phyloP scores from a whole-genome alignment of 2,797 vertebrate species.

The Lophotriccus pileatus region DNA sequence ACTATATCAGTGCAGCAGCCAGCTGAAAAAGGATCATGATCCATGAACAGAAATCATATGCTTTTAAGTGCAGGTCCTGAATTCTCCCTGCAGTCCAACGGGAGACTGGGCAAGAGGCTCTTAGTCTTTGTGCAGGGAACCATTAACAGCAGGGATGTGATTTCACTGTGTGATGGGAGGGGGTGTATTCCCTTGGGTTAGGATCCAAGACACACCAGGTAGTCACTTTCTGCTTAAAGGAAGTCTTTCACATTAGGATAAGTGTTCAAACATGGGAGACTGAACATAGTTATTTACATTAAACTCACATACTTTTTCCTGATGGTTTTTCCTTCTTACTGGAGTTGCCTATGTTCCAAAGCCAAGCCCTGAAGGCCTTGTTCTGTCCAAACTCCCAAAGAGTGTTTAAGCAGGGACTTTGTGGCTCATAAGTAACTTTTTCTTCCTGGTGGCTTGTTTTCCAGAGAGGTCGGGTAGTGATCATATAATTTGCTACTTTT shows the following conservation, averaged over 20 bases:
- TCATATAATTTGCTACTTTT: neutral
- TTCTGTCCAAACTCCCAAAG: slow-evolving; percentile 4
- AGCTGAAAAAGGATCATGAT: neutral
- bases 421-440: slow-evolving; percentile 12
- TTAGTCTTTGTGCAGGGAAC: neutral
- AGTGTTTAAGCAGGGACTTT: neutral
- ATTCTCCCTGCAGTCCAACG: neutral
- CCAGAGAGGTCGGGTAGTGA: neutral
- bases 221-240: slow-evolving; percentile 18
- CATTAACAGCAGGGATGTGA: neutral
- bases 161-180: neutral
- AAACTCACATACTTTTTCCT: neutral
- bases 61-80: neutral
- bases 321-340: neutral
- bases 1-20: neutral
- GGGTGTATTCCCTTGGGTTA: neutral
- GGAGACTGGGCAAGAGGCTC: neutral
- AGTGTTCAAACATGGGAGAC: neutral
- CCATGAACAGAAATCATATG: neutral
- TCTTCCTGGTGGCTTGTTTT: slow-evolving; percentile 11
- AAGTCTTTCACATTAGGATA: neutral
- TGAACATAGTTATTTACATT: slow-evolving; percentile 27
- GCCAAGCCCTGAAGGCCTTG: slow-evolving; percentile 20
- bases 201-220: neutral
- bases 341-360: neutral